These are phyloP conservation scores for Chunga burmeisteri DNA, from an alignment of 2,113 vertebrate genomes.

Conservation along the genomic window DNA sequence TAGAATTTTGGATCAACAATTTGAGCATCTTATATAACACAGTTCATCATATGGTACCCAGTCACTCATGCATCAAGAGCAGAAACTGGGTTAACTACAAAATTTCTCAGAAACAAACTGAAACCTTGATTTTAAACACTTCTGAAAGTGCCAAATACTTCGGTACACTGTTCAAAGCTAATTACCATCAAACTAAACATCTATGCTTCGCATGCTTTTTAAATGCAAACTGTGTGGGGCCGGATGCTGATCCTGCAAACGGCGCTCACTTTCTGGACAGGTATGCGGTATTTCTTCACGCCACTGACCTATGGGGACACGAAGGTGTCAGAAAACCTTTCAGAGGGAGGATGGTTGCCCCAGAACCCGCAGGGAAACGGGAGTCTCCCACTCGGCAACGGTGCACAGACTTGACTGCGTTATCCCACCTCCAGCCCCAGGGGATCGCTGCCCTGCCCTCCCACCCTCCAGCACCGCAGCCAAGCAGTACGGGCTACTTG, in stretches of 20 bases:
- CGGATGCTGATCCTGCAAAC: neutral
- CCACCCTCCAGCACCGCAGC: neutral
- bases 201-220: neutral
- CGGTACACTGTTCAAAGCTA: neutral
- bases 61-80: conserved; percentile 54
- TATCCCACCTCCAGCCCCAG: neutral
- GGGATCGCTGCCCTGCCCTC: neutral
- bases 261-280: neutral
- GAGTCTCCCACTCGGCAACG: accelerated
- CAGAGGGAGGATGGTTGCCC: neutral
- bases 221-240: neutral
- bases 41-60: conserved; percentile 62
- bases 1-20: conserved; percentile 64
- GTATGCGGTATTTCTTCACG: neutral
- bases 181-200: conserved; percentile 13
- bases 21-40: conserved; percentile 60
- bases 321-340: neutral
- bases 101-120: conserved; percentile 57
- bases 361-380: neutral
- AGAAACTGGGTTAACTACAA: conserved; percentile 61
- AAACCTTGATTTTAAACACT: conserved; percentile 53
- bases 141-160: conserved; percentile 33
- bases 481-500: neutral
- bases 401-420: too few relatives aligned
- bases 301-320: neutral